Evolutionary conservation across 1,140 invertebrate species (phyloP).

Genomic region (Sminthurides bifidus): DNA sequence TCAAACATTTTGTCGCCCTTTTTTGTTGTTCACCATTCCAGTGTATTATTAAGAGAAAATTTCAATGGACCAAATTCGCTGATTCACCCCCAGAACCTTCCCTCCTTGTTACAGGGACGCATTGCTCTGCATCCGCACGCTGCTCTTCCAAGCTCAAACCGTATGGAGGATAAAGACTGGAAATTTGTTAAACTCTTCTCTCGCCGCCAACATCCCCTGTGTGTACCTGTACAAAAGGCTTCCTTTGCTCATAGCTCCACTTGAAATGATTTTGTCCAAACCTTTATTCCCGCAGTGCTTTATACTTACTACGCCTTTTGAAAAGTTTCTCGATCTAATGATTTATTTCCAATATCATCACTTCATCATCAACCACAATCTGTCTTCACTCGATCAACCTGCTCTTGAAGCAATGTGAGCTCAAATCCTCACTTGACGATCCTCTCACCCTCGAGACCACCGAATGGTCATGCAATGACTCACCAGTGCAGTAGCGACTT

Average conservation of each 20-base stretch:
- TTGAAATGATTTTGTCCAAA: too few species aligned
- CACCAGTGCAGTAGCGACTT: too few species aligned
- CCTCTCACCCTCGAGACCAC: too few species aligned
- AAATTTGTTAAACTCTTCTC: slow-evolving; percentile 25
- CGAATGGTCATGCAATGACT: too few species aligned
- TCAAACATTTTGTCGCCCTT: slow-evolving; percentile 31
- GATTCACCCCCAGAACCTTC: slow-evolving; percentile 28
- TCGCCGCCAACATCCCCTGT: not conserved
- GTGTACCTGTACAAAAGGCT: not conserved
- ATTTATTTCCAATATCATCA: not conserved
- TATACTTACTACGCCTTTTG: too few species aligned
- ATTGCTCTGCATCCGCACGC: slow-evolving; percentile 1
- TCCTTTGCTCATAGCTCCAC: too few species aligned
- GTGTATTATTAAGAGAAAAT: slow-evolving; percentile 28
- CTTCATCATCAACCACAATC: too few species aligned
- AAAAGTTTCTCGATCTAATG: too few species aligned
- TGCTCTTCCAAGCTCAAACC: not conserved
- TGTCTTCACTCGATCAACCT: too few species aligned
- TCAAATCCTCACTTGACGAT: too few species aligned
- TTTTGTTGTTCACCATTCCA: slow-evolving; percentile 25
- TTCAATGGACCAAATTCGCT: slow-evolving; percentile 26
- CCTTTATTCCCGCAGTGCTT: not conserved
- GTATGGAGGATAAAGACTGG: slow-evolving; percentile 21
- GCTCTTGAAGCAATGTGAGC: too few species aligned
- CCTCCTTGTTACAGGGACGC: slow-evolving; percentile 27